These are phyloP conservation scores for Amphiprion ocellaris DNA, from an alignment of 2,113 vertebrate species.

Conservation along the genomic window DNA sequence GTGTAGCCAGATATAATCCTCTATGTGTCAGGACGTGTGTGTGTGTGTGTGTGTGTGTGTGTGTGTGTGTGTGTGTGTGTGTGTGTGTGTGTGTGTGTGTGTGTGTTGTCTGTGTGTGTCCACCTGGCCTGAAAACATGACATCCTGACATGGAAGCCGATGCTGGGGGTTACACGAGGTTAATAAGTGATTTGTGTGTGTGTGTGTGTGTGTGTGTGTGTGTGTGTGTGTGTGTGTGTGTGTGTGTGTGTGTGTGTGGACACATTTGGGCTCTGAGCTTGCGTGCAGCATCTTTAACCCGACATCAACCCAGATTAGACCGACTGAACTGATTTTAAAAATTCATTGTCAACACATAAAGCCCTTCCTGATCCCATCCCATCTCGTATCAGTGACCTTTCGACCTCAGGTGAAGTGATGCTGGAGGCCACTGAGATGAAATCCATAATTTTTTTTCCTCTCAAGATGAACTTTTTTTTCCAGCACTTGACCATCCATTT, in stretches of 20 bases:
- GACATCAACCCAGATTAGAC: constrained; percentile 34
- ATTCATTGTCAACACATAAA: not conserved
- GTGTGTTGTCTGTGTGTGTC: too few species aligned
- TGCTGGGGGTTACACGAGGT: too few species aligned
- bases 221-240: not conserved
- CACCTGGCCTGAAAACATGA: too few species aligned
- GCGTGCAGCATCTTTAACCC: constrained; percentile 41
- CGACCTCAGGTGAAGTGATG: not conserved
- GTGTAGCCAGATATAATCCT: constrained; percentile 18
- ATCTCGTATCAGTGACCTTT: not conserved
- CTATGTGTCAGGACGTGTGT: not conserved
- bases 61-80: too few species aligned
- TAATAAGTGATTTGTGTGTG: too few species aligned
- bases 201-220: not conserved
- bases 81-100: too few species aligned
- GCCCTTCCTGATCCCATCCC: not conserved
- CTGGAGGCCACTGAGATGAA: too few species aligned
- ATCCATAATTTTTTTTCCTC: too few species aligned
- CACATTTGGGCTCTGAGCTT: constrained; percentile 23
- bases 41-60: too few species aligned
- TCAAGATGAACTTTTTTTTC: too few species aligned
- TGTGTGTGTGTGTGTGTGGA: not conserved
- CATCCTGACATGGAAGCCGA: too few species aligned
- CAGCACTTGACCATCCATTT: too few species aligned
- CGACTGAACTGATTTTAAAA: not conserved